Evolutionary conservation across 2,113 vertebrate species (phyloP).

Genomic region (Mus pahari): DNA sequence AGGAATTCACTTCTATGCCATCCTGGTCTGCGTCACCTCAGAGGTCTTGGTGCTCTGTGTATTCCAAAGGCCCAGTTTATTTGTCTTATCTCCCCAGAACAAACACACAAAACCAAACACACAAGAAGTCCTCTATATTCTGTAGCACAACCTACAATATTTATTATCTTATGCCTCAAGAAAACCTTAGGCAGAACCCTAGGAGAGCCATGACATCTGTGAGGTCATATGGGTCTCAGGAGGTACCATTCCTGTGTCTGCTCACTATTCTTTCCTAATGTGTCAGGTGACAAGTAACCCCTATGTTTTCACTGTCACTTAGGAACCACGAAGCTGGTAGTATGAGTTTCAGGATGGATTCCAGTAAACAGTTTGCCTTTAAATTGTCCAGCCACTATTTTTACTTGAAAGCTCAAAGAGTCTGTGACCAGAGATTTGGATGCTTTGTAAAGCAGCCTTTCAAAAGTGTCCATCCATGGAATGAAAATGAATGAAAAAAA

Average conservation of each 20-base stretch:
- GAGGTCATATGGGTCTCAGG: background rate
- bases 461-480: background rate
- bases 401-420: background rate
- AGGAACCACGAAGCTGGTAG: background rate
- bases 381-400: slow-evolving; percentile 38
- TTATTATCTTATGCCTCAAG: background rate
- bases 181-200: slow-evolving; percentile 30
- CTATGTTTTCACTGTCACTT: slow-evolving; percentile 8
- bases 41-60: background rate
- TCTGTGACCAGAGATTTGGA: background rate
- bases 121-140: background rate
- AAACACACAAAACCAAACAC: background rate
- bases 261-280: background rate
- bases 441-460: slow-evolving; percentile 31
- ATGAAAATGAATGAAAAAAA: background rate
- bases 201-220: background rate
- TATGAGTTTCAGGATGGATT: slow-evolving; percentile 34
- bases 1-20: background rate
- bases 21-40: background rate
- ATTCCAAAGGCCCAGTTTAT: background rate
- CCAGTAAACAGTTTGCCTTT: slow-evolving; percentile 46
- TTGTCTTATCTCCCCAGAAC: background rate
- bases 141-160: background rate
- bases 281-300: background rate
- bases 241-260: background rate